phyloP scores from a whole-genome alignment of 2,113 vertebrate genomes.

The Cephalopholis sonnerati region DNA sequence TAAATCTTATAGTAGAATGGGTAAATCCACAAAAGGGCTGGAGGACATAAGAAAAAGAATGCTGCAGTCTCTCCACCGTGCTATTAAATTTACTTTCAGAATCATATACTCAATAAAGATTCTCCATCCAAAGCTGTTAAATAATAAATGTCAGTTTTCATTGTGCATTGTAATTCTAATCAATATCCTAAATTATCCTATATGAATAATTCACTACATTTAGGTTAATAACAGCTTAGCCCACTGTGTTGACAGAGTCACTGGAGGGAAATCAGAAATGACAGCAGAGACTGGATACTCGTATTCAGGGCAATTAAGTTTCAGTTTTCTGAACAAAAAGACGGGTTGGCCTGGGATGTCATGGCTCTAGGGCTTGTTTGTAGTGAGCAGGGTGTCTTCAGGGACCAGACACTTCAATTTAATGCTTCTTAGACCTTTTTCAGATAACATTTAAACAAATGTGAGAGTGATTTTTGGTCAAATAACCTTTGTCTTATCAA shows the following conservation, averaged over 20 bases:
- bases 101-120: background rate
- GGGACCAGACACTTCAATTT: too few relatives aligned
- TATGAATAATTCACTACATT: constrained; percentile 17
- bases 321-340: constrained; percentile 40
- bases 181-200: constrained; percentile 19
- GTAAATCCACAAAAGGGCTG: background rate
- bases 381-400: too few relatives aligned
- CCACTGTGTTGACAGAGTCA: constrained; percentile 26
- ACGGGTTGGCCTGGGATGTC: too few relatives aligned
- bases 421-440: too few relatives aligned
- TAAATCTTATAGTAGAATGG: background rate
- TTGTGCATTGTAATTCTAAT: constrained; percentile 24
- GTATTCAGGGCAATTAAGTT: constrained; percentile 40
- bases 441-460: too few relatives aligned
- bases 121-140: background rate
- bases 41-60: background rate
- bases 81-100: constrained; percentile 17
- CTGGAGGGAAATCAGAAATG: constrained; percentile 26
- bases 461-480: too few relatives aligned
- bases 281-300: constrained; percentile 20
- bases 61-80: background rate
- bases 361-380: too few relatives aligned
- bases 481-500: too few relatives aligned
- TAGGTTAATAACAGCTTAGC: constrained; percentile 34
- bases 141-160: constrained; percentile 8